Conservation (phyloP, 2,797 vertebrate genomes). For the Cynodonichthys magdalenae region DNA sequence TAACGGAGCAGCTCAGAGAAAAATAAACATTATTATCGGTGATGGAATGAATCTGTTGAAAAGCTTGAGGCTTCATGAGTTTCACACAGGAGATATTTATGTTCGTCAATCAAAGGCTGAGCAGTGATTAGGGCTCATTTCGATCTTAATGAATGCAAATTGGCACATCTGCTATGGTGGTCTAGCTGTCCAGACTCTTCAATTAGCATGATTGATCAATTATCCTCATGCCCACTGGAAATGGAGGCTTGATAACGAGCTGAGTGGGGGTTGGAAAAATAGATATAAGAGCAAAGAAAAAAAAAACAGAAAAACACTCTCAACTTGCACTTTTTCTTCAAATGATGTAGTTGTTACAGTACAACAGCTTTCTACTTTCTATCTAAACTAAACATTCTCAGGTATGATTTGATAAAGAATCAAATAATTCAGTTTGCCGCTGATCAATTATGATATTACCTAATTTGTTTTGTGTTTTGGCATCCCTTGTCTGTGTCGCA, state of each 20-base stretch:
- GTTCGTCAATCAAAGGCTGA: conserved; percentile 81
- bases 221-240: conserved; percentile 79
- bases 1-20: conserved; percentile 20
- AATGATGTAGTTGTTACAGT: background rate
- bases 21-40: conserved; percentile 34
- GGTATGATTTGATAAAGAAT: conserved; percentile 7
- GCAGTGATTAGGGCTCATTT: conserved; percentile 84
- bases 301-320: conserved; percentile 27
- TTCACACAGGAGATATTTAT: conserved; percentile 75
- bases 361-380: background rate
- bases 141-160: conserved; percentile 87
- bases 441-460: conserved; percentile 1
- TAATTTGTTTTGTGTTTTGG: conserved; percentile 13
- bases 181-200: conserved; percentile 85
- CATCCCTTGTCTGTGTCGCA: conserved; percentile 13
- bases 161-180: conserved; percentile 86
- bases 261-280: conserved; percentile 11
- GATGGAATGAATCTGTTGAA: conserved; percentile 39
- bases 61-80: conserved; percentile 47
- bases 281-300: conserved; percentile 46
- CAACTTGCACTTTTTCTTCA: conserved; percentile 23
- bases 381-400: background rate
- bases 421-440: conserved; percentile 9
- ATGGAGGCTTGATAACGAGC: conserved; percentile 48
- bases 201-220: conserved; percentile 89